phyloP scores from a whole-genome alignment of 2,888 invertebrate genomes.

The Nudaria mundana region DNA sequence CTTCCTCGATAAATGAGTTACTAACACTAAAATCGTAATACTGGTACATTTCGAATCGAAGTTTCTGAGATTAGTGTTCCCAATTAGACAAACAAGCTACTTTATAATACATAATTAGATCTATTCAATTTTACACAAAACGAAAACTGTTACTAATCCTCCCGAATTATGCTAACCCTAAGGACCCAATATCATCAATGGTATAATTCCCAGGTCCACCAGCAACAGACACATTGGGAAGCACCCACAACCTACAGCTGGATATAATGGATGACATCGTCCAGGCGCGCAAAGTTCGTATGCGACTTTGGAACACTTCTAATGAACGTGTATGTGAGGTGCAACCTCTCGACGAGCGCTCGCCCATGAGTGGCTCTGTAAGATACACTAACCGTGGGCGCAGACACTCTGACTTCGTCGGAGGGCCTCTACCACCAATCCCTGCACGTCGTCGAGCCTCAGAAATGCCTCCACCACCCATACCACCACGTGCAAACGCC shows the following conservation, averaged over 20 bases:
- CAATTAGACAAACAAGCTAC: no score
- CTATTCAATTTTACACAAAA: no score
- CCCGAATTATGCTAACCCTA: no score
- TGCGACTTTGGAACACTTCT: constrained; percentile 92
- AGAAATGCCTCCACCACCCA: constrained; percentile 84
- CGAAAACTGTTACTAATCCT: no score
- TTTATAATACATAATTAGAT: no score
- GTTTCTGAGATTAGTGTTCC: no score
- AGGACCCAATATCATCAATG: constrained; percentile 1
- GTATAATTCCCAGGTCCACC: constrained; percentile 81
- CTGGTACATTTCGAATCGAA: no score
- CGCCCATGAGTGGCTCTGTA: constrained; percentile 74
- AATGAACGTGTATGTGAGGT: constrained; percentile 91
- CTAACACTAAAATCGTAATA: no score
- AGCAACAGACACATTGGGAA: constrained; percentile 86
- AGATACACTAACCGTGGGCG: constrained; percentile 83
- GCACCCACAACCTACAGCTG: constrained; percentile 90
- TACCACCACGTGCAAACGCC: constrained; percentile 61
- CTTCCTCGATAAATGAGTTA: no score
- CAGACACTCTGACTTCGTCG: constrained; percentile 88
- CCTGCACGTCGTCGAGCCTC: constrained; percentile 85
- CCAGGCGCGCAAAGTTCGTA: constrained; percentile 89
- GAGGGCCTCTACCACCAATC: constrained; percentile 81
- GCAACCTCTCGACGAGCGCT: constrained; percentile 87
- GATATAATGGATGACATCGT: constrained; percentile 95